phyloP scores from a whole-genome alignment of 2,797 vertebrate genomes.

The Lagodon rhomboides region DNA sequence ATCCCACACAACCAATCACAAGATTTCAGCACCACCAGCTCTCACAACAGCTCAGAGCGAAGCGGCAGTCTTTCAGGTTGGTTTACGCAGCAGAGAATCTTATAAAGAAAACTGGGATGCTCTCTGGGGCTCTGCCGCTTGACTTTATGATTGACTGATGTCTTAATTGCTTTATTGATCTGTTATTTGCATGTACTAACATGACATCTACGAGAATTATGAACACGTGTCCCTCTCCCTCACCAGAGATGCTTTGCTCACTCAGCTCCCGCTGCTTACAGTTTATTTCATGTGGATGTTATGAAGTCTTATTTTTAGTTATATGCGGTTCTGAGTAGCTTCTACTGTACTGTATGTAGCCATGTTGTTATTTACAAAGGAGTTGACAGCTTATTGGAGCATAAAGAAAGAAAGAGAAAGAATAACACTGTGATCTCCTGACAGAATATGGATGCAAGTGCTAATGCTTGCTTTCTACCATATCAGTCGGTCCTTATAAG shows the following conservation, averaged over 20 bases:
- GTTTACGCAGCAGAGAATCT: slow-evolving; percentile 82
- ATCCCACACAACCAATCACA: slow-evolving; percentile 99
- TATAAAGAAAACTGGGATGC: slow-evolving; percentile 53
- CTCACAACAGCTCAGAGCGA: slow-evolving; percentile 99
- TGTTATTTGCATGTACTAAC: slow-evolving; percentile 80
- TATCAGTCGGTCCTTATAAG: slow-evolving; percentile 54
- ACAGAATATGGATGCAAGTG: slow-evolving; percentile 54
- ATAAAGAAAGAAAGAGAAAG: slow-evolving; percentile 43
- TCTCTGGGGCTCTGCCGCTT: slow-evolving; percentile 64
- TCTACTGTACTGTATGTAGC: slow-evolving; percentile 13
- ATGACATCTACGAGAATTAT: slow-evolving; percentile 49
- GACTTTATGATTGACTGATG: slow-evolving; percentile 71
- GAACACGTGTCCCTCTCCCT: slow-evolving; percentile 52
- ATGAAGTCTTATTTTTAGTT: neutral
- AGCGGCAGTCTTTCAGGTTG: slow-evolving; percentile 99
- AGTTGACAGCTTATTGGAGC: slow-evolving; percentile 48
- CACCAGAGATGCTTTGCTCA: slow-evolving; percentile 58
- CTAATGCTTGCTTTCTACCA: slow-evolving; percentile 56
- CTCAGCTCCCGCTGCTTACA: slow-evolving; percentile 38
- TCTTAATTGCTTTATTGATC: slow-evolving; percentile 76
- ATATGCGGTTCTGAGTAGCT: slow-evolving; percentile 3
- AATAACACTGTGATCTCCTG: slow-evolving; percentile 42
- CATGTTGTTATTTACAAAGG: slow-evolving; percentile 31
- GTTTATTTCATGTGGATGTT: slow-evolving; percentile 32
- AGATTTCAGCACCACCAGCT: slow-evolving; percentile 99